Evolutionary conservation across 2,888 invertebrate genomes (phyloP), one percentile per base, ranked within the genome.

Genomic region (Tricholauxania praeusta): DNA sequence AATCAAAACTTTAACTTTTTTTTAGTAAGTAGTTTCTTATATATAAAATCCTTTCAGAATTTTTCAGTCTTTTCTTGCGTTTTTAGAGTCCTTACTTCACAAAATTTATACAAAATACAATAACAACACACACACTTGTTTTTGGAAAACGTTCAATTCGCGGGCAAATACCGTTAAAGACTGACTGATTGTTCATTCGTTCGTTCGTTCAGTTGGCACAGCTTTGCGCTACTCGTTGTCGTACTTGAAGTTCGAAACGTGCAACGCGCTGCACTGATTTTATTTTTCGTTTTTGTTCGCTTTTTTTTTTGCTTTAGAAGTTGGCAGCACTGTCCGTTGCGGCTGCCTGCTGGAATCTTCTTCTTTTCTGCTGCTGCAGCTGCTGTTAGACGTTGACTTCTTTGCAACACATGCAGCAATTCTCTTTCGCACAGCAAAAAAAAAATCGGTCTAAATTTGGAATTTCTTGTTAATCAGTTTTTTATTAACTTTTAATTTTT

Each of bases 391-490:
- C 8, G 17, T 15, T 17, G 62, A 62, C 28, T 72, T 59, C 55
- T 75, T 48, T 57, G 57, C 62, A 63, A 47, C 62, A 47, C 70
- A 70, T 62, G 62, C 70, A 70, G 63, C 28, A 28, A 28, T 28
- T 14, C 53, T 51, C 66, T 51, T 28, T 28, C 28, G 28, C 53
- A 57, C 67, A 67, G 48, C 47, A 47, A 19, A 57, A 48, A 55
- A 48, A 48, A 67, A 67, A 17, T 67, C 17, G 77, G 76, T 78
- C 81, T 79, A 79, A 79, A 79, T 82, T 79, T 80, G 78, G 77
- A 78, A 76, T 77, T 78, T 77, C 81, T 79, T 81, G 80, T 80
- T 77, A 80, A 80, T 76, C 77, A 77, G 78, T 73, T 62, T 28
- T 71, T 67, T 74, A 39, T 62, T 12, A 53, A 14, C 14, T 67